These are phyloP conservation scores for Platichthys stellatus DNA, from an alignment of 2,113 vertebrate genomes.

Conservation along the genomic window DNA sequence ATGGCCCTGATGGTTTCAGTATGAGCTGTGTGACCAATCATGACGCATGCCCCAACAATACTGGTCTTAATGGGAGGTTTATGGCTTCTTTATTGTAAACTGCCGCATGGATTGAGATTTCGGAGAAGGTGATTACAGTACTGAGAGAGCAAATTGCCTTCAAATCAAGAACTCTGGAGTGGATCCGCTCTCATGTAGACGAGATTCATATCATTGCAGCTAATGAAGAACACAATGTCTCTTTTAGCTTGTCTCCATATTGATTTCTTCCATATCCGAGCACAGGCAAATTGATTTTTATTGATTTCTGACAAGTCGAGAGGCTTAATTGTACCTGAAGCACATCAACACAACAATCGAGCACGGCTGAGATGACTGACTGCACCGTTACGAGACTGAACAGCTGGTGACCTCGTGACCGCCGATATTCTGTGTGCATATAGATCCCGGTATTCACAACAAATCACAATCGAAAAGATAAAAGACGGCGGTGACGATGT, in stretches of 20 bases:
- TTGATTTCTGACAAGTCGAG: constrained; percentile 54
- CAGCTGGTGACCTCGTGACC: constrained; percentile 30
- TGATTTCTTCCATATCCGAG: constrained; percentile 56
- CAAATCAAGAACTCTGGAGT: constrained; percentile 4
- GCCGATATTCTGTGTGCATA: constrained; percentile 19
- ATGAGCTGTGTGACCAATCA: constrained; percentile 50
- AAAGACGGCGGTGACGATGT: constrained; percentile 24
- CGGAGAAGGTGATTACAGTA: neutral
- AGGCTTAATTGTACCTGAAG: constrained; percentile 59
- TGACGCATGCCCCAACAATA: constrained; percentile 30
- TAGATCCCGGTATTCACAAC: constrained; percentile 37
- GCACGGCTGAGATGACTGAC: constrained; percentile 12
- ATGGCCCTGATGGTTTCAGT: constrained; percentile 68
- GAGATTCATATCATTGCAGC: neutral
- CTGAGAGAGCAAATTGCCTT: neutral
- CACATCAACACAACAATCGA: constrained; percentile 56
- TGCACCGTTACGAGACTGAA: neutral
- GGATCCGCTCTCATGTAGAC: neutral
- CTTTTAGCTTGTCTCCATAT: constrained; percentile 48
- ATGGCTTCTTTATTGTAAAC: constrained; percentile 50
- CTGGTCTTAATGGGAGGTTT: constrained; percentile 54
- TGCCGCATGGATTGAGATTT: constrained; percentile 21
- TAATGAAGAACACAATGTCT: constrained; percentile 12
- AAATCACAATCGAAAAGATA: constrained; percentile 33
- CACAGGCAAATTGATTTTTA: constrained; percentile 31